Evolutionary conservation across 2,797 vertebrate species (phyloP).

Genomic region (Eospalax fontanierii): DNA sequence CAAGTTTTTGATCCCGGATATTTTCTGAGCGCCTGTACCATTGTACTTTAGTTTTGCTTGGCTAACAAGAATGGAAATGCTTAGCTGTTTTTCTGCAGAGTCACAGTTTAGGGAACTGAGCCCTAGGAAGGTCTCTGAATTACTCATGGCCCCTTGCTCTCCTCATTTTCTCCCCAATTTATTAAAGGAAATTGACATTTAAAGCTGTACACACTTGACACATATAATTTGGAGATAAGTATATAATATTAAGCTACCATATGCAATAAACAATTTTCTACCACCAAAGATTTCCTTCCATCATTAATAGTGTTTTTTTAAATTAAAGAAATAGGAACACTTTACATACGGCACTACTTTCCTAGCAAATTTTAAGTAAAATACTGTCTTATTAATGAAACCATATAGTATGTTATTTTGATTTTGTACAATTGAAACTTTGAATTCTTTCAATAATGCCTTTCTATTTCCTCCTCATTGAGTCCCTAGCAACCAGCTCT

Average conservation of each 20-base stretch:
- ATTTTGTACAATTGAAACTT: too few relatives aligned
- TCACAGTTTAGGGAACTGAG: not conserved
- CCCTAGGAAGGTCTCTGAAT: not conserved
- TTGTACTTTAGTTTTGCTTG: constrained; percentile 19
- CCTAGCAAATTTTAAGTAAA: not conserved
- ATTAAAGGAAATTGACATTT: not conserved
- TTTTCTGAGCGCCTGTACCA: not conserved
- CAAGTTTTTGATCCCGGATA: constrained; percentile 5
- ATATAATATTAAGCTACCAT: not conserved
- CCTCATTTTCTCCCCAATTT: not conserved
- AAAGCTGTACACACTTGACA: not conserved
- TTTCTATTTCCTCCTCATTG: not conserved
- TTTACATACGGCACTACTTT: not conserved
- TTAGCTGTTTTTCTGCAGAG: not conserved
- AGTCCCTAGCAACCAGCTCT: not conserved
- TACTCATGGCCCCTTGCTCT: not conserved
- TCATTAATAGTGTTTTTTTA: not conserved
- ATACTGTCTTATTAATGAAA: not conserved
- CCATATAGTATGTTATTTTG: not conserved
- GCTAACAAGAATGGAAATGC: not conserved
- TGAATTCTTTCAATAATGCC: not conserved
- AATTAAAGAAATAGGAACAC: not conserved
- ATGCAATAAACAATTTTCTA: not conserved
- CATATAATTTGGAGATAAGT: not conserved
- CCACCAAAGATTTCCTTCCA: not conserved